Base-by-base conservation (phyloP, 2,888 invertebrate species). In the Epinotia bilunana region DNA sequence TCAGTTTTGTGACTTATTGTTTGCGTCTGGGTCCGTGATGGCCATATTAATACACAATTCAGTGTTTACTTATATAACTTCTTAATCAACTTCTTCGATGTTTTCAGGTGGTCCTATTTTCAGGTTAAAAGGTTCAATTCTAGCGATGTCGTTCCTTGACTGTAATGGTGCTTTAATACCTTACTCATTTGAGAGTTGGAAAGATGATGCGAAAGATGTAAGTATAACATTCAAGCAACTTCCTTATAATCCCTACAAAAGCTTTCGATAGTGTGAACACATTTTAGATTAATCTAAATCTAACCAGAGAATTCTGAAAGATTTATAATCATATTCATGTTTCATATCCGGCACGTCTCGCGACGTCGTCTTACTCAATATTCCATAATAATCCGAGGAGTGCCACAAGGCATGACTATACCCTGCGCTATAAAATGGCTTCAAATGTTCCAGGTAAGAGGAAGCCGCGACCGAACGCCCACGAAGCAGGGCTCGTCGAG, bases 91-190 rank as follows among this genome's bases (percentile, higher is more conserved):
- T 11, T 58, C 33, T 72, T 46, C 1, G 33, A 33, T 28, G 12
- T 63, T 91, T 94, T 23, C 94, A 97, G 99, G 99, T 87, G 99
- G 99, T 83, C 98, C 98, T 83, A 97, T 99, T 90, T 99, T 99
- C 95, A 97, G 99, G 93, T 95, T 99, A 92, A 99, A 98, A 94
- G 99, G 99, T 84, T 96, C 98, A 88, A 98, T 99, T 87, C 94
- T 99, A 85, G 96, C 97, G 80, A 97, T 99, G 96, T 98, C 98
- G 80, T 99, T 99, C 95, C 95, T 99, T 89, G 99, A 99, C 95
- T 98, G 97, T 89, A 98, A 97, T 87, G 99, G 99, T 87, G 96
- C 97, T 87, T 95, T 99, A 82, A 97, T 99, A 87, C 97, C 98
- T 77, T 97, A 97, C 87, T 96, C 98, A 61, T 98, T 96, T 87